phyloP scores from a whole-genome alignment of 2,797 vertebrate genomes.

The Pteronotus mesoamericanus region DNA sequence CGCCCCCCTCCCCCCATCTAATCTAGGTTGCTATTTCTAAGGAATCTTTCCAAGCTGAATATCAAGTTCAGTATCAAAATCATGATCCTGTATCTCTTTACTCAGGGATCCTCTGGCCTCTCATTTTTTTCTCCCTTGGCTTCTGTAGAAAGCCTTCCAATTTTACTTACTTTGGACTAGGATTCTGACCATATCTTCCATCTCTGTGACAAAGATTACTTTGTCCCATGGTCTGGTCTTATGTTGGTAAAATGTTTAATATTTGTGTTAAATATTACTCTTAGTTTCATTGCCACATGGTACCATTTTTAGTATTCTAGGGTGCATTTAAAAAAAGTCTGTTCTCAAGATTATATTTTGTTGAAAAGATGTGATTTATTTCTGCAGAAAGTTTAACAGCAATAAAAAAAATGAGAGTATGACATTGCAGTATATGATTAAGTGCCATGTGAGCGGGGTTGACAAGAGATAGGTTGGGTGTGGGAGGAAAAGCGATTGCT shows the following conservation, averaged over 20 bases:
- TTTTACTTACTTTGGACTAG: neutral
- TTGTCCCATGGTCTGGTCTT: neutral
- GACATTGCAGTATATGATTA: neutral
- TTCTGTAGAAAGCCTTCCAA: neutral
- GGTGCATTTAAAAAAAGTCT: neutral
- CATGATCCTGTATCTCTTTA: neutral
- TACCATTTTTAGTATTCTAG: neutral
- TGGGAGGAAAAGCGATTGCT: neutral
- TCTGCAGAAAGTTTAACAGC: neutral
- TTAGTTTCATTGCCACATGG: neutral
- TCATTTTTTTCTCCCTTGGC: neutral
- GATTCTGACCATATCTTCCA: neutral
- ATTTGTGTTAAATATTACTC: neutral
- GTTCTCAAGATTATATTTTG: neutral
- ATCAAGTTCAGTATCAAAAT: slow-evolving; percentile 21
- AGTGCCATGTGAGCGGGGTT: neutral
- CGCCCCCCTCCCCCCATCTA: neutral
- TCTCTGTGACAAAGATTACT: neutral
- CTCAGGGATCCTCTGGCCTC: neutral
- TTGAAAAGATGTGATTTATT: neutral
- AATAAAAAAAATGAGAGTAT: neutral
- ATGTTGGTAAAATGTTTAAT: neutral
- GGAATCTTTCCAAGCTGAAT: neutral
- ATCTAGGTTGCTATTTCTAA: neutral
- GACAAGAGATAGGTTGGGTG: neutral